Percentiles rank a stretch among this genome's conserved stretches.
Evolutionary conservation across 2,113 vertebrate species (phyloP).

Genomic region (Numenius arquata): DNA sequence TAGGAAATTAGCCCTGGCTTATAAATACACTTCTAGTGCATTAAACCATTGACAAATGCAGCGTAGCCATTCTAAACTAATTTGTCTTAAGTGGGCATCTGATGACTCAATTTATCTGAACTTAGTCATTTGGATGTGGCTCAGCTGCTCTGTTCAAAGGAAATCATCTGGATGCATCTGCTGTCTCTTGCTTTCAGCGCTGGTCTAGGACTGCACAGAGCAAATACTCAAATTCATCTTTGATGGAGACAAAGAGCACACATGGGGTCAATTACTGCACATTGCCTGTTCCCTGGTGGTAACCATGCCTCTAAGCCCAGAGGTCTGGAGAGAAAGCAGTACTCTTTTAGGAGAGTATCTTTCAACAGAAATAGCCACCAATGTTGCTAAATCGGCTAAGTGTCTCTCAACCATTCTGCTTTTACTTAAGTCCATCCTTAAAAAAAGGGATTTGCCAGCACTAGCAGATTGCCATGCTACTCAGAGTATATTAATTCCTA

Average conservation of each 20-base stretch:
- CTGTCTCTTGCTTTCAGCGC: not conserved
- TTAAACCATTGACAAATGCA: conserved; percentile 11
- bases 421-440: not conserved
- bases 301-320: not conserved
- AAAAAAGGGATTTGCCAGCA: not conserved
- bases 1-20: not conserved
- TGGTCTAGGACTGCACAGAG: not conserved
- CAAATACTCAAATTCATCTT: not conserved
- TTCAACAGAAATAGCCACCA: not conserved
- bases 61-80: not conserved
- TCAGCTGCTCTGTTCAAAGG: not conserved
- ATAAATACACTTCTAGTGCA: not conserved
- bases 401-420: not conserved
- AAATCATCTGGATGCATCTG: not conserved
- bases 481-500: not conserved
- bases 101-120: conserved; percentile 10
- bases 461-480: not conserved
- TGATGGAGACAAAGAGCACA: not conserved
- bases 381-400: not conserved
- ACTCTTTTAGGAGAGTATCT: not conserved
- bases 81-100: conserved; percentile 10
- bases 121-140: not conserved
- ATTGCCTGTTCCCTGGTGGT: not conserved
- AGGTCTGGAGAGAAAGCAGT: not conserved
- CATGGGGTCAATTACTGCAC: rapidly evolving